Base-by-base conservation (phyloP, 2,888 invertebrate genomes). In the Drosophila rellima region DNA sequence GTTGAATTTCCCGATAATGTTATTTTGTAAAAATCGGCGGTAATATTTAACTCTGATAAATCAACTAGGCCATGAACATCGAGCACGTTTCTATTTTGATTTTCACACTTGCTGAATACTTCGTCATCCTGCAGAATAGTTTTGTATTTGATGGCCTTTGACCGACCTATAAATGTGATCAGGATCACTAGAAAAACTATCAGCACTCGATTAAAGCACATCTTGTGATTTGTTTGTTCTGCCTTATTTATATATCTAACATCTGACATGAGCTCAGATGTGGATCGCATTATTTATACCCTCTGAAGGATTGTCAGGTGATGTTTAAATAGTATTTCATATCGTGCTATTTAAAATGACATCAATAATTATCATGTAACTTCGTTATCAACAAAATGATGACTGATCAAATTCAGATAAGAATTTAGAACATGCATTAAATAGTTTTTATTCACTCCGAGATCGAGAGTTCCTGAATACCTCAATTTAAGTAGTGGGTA, bases 1-100 rank as follows among this genome's bases (percentile, higher is more conserved):
- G 20, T 50, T 4, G 13, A 0, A 35, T 50, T 35, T 35, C 50
- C 50, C 10, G 20, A 20, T 10, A 20, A 1, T 31, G 10, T 17
- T 1, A 35, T 0, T 2, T 0, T 2, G 5, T 42, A 59, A 10
- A 7, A 11, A 1, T 2, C 1, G 0, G 4, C 3, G 4, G 11
- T 10, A 8, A 26, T 26, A 1, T 4, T 20, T 0, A n/a, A 0
- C 0, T 54, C 7, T 0, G 70, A 63, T 0, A 6, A 0, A 29
- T 54, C 15, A 2, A 8, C 6, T 2, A 40, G 0, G 5, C 40
- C 54, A 29, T 3, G 7, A 0, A 40, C 2, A 17, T 40, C 29
- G 0, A 17, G 13, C 8, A 18, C 29, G 40, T 17, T 18, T 4
- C n/a, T 4, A 3, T 18, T 5, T 2, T 20, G 29, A 31, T 31